Evolutionary conservation across 1,140 invertebrate species (phyloP), one percentile per base, ranked within the genome.

Genomic region (Nylanderia fulva): DNA sequence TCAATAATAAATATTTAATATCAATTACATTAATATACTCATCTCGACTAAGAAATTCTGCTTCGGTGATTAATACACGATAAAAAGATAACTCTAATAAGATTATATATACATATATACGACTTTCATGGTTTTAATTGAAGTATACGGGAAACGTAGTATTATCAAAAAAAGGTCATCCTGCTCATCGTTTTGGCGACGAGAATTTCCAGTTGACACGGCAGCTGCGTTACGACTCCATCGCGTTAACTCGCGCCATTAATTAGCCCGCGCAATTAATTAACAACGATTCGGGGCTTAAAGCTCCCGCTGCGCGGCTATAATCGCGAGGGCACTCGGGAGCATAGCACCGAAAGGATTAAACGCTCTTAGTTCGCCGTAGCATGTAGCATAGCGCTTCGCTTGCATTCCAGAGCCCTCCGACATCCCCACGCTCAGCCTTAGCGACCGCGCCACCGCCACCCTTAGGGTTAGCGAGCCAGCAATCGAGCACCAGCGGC

Each of bases 381-480:
- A n/a, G 77, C 77, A 82, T 86, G 66, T 90, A 88, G 89, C 89
- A 90, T 88, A 90, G 92, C 85, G 93, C 92, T 94, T 94, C 84
- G 93, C 92, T 94, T 93, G 90, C 90, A 82, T 93, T 93, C 75
- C 94, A 95, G 94, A 95, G 93, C 90, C 92, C 94, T 88, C 92
- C 92, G 66, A 90, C 93, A 86, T 93, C 93, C 90, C 92, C 93
- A 54, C 88, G 90, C 84, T 71, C 91, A 63, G 89, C 86, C 75
- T 90, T 91, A 90, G 86, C 77, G 85, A 89, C 89, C 87, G 88
- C 90, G 64, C 88, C 90, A 75, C 87, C 90, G 64, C 88, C 90
- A 75, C 87, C 90, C 85, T 89, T 91, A 90, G 90, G 91, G 86
- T 85, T 91, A 80, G 86, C 87, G 72, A 64, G 80, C 72, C 80